These are phyloP conservation scores for Pteropus rufus DNA, from an alignment of 2,797 vertebrate species.

Conservation along the genomic window DNA sequence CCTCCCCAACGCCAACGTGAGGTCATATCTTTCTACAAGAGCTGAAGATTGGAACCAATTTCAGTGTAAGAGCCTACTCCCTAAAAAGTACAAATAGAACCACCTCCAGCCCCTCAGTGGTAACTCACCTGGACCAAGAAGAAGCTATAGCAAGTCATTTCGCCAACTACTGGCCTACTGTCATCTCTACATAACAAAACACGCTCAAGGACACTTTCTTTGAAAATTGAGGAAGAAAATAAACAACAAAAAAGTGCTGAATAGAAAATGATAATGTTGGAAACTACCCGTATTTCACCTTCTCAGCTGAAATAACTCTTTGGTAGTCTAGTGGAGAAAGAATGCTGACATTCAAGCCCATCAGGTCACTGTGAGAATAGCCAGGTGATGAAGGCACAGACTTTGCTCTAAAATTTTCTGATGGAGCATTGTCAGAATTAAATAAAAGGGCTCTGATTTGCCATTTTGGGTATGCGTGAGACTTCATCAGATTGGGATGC, in stretches of 20 bases:
- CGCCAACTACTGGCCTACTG: neutral
- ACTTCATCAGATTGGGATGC: constrained; percentile 46
- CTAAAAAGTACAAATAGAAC: neutral
- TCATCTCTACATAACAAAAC: neutral
- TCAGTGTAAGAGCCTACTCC: neutral
- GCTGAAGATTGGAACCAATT: neutral
- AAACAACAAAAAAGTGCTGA: neutral
- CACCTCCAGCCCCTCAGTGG: neutral
- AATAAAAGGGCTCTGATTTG: constrained; percentile 33
- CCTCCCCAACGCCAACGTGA: neutral
- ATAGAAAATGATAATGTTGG: neutral
- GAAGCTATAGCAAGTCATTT: neutral
- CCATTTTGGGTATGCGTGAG: constrained; percentile 50
- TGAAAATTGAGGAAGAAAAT: neutral
- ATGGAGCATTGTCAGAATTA: neutral
- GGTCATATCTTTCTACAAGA: neutral
- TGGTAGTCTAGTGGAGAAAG: neutral
- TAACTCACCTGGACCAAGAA: neutral
- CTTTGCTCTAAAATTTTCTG: neutral
- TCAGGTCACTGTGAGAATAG: neutral
- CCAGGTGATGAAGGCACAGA: neutral
- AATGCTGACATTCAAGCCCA: neutral
- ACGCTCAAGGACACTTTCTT: neutral
- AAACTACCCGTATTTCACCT: neutral
- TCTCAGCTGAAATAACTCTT: neutral